These are phyloP conservation scores for Sebastes oblongus DNA, from an alignment of 2,797 vertebrate genomes.

Conservation along the genomic window DNA sequence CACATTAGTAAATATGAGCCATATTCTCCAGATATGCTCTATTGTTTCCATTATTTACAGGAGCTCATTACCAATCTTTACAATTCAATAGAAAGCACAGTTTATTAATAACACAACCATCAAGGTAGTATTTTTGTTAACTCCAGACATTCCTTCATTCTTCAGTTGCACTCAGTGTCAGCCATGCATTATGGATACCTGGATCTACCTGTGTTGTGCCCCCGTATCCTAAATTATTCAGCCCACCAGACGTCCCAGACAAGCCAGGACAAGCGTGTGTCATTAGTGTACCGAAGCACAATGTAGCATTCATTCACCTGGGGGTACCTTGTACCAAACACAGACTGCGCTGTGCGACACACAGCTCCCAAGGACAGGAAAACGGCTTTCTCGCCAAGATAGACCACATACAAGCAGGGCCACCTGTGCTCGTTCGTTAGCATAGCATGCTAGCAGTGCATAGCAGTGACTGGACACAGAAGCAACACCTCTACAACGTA, in stretches of 20 bases:
- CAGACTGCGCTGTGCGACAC: neutral
- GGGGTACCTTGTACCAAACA: conserved; percentile 2
- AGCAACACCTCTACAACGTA: conserved; percentile 18
- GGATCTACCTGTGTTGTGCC: conserved; percentile 52
- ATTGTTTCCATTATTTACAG: neutral
- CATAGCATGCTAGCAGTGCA: conserved; percentile 46
- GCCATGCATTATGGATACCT: conserved; percentile 68
- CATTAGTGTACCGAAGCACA: conserved; percentile 63
- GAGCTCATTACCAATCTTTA: neutral
- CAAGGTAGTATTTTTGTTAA: neutral
- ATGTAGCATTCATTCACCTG: conserved; percentile 39
- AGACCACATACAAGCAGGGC: conserved; percentile 31
- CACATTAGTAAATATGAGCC: neutral
- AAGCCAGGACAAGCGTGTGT: conserved; percentile 54
- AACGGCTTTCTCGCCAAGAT: conserved; percentile 24
- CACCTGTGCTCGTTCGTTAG: conserved; percentile 42
- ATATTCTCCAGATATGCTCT: neutral
- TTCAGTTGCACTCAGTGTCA: conserved; percentile 45
- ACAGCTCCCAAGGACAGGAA: conserved; percentile 39
- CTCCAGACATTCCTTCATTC: conserved; percentile 32
- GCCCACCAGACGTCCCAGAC: conserved; percentile 56
- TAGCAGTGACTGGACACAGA: conserved; percentile 35
- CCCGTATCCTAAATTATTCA: conserved; percentile 72
- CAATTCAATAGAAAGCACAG: neutral
- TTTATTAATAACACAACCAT: conserved; percentile 23